Conservation (phyloP, 2,113 vertebrate species). For the Pedionomus torquatus region DNA sequence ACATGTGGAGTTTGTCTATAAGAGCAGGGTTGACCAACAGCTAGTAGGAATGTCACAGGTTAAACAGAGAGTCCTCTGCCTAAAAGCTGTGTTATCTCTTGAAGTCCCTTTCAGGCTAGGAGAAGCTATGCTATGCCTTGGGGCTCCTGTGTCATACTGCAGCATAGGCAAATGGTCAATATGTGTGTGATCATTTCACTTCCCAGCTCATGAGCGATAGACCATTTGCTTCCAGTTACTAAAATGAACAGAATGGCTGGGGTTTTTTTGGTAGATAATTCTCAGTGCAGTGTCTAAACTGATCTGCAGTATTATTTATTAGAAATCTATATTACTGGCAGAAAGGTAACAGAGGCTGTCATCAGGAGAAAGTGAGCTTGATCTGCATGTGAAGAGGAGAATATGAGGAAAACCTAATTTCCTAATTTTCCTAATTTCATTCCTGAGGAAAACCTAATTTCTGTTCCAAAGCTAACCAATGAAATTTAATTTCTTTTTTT, state of each 20-base stretch:
- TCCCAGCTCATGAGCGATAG: rapidly evolving
- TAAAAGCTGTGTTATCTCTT: not conserved
- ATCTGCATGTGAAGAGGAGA: not conserved
- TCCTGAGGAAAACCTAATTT: not conserved
- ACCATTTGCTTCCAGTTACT: not conserved
- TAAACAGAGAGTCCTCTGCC: not conserved
- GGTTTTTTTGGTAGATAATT: not conserved
- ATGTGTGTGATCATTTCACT: rapidly evolving
- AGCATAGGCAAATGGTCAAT: not conserved
- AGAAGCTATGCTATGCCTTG: not conserved
- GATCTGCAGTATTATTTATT: not conserved
- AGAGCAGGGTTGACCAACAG: not conserved
- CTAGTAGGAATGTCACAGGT: not conserved
- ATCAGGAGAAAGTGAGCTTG: not conserved
- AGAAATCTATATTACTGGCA: not conserved
- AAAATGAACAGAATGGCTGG: not conserved
- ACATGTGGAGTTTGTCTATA: not conserved
- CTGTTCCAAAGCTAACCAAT: not conserved
- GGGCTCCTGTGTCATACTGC: not conserved
- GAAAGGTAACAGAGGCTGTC: not conserved
- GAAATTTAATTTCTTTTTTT: not conserved
- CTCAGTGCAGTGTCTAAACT: not conserved
- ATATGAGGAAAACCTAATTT: not conserved
- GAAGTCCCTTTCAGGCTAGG: not conserved
- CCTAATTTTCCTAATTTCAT: too few species aligned